Evolutionary conservation across 2,113 vertebrate species (phyloP).

Genomic region (Phyllostomus hastatus): DNA sequence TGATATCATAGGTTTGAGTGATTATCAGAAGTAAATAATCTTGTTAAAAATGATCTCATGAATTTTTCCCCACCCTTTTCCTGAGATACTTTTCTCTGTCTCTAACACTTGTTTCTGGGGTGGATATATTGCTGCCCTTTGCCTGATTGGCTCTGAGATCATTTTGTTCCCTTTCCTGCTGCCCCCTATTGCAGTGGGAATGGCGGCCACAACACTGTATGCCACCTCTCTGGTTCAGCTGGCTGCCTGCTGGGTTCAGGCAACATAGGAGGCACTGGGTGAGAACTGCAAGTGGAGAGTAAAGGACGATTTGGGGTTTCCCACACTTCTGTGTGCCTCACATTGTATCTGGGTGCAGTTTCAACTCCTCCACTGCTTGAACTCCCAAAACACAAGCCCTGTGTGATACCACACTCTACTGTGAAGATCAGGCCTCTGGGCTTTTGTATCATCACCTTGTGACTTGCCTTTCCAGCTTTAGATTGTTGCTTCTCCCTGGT

Average conservation of each 20-base stretch:
- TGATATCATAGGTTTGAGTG: background rate
- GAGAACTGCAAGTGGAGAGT: background rate
- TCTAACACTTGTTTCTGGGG: background rate
- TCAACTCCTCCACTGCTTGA: background rate
- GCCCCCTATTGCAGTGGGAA: background rate
- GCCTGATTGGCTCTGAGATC: background rate
- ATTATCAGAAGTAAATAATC: background rate
- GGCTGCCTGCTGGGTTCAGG: background rate
- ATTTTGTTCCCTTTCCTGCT: background rate
- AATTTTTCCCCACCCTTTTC: background rate
- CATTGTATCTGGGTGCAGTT: background rate
- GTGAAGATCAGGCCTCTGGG: background rate
- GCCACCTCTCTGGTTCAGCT: background rate
- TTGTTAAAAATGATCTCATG: background rate
- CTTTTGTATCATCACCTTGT: background rate
- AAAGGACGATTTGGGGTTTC: background rate
- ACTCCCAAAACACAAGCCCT: background rate
- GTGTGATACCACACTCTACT: background rate
- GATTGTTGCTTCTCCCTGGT: background rate
- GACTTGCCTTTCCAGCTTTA: background rate
- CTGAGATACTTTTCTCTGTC: background rate
- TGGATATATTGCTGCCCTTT: background rate
- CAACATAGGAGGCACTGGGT: background rate
- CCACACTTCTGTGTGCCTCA: background rate
- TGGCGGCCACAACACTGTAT: background rate